Evolutionary conservation across 2,113 vertebrate genomes (phyloP).

Genomic region (Vulpes lagopus): DNA sequence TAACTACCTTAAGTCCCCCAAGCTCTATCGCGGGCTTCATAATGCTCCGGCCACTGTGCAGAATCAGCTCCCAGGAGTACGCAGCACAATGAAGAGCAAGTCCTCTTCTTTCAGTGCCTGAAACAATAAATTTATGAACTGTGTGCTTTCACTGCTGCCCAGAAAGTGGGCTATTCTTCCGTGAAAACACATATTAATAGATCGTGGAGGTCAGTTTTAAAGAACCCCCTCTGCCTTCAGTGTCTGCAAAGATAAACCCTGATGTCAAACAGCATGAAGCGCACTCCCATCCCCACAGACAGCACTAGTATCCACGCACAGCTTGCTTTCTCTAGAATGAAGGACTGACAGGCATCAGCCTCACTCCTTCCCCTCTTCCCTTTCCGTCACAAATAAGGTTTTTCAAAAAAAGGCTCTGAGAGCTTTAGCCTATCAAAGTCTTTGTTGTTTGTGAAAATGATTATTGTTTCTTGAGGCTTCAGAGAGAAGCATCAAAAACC

Average conservation of each 20-base stretch:
- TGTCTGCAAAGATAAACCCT: neutral
- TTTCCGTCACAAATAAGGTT: constrained; percentile 23
- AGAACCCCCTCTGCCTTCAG: neutral
- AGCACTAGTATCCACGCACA: neutral
- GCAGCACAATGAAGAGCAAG: neutral
- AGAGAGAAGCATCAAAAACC: neutral
- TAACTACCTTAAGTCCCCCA: neutral
- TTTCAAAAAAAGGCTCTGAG: neutral
- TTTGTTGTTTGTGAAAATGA: neutral
- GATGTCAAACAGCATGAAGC: neutral
- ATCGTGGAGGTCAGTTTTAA: neutral
- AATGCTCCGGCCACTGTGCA: neutral
- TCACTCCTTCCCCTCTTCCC: neutral
- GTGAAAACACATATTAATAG: neutral
- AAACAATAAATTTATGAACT: neutral
- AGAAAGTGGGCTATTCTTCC: neutral
- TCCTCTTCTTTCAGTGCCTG: neutral
- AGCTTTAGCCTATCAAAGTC: neutral
- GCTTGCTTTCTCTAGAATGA: neutral
- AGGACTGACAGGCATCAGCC: neutral
- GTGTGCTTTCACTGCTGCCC: neutral
- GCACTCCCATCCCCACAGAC: neutral
- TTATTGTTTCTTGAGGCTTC: neutral
- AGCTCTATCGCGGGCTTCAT: neutral
- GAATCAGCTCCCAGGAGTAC: neutral